phyloP scores from a whole-genome alignment of 2,888 invertebrate species.

The Cataglyphis cursor region DNA sequence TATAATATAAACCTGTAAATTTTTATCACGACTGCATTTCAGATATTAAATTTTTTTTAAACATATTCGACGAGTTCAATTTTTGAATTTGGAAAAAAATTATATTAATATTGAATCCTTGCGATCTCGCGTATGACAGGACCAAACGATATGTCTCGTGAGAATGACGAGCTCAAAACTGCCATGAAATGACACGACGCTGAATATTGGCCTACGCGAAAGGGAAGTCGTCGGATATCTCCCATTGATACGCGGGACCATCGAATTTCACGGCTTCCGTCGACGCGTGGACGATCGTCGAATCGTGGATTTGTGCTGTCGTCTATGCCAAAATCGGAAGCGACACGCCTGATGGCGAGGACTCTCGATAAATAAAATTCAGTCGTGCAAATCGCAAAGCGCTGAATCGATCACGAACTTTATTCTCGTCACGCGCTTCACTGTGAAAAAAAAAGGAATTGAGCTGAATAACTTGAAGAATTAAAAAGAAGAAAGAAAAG shows the following conservation, averaged over 20 bases:
- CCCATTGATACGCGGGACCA: slow-evolving; percentile 51
- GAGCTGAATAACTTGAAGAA: neutral
- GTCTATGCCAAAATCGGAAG: slow-evolving; percentile 34
- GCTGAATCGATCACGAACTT: slow-evolving; percentile 35
- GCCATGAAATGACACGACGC: slow-evolving; percentile 53
- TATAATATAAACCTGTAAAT: neutral
- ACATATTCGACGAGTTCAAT: neutral
- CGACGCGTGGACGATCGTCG: slow-evolving; percentile 15
- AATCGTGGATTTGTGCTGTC: slow-evolving; percentile 38
- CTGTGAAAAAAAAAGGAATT: neutral
- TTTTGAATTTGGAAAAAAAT: neutral
- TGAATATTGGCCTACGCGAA: slow-evolving; percentile 49
- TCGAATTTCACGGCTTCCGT: slow-evolving; percentile 53
- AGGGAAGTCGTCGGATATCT: slow-evolving; percentile 22
- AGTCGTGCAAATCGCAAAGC: slow-evolving; percentile 41
- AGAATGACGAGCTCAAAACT: slow-evolving; percentile 39
- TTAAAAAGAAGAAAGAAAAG: neutral
- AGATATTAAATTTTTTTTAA: neutral
- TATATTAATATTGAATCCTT: neutral
- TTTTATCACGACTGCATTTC: neutral
- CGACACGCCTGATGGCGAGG: slow-evolving; percentile 15
- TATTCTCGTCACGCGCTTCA: neutral
- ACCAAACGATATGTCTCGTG: neutral
- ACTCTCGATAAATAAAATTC: slow-evolving; percentile 55
- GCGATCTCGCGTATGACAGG: neutral